Percentiles rank a stretch among this genome's conserved stretches.
These are phyloP conservation scores for Drosophila mauritiana DNA, from an alignment of 1,140 invertebrate genomes.

Conservation along the genomic window DNA sequence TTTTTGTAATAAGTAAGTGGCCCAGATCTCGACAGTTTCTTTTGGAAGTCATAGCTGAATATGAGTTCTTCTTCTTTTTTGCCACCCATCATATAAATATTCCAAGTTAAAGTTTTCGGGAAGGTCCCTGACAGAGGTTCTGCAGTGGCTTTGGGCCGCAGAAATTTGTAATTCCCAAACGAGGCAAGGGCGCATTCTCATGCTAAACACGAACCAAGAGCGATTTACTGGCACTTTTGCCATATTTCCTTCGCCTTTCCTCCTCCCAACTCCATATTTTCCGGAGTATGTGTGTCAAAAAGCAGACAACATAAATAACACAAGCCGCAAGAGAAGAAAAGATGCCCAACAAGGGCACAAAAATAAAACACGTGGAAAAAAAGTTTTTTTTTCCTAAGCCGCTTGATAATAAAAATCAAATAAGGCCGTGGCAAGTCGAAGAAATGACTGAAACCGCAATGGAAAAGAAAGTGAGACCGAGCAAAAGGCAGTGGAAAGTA, in stretches of 20 bases:
- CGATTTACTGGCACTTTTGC: conserved; percentile 72
- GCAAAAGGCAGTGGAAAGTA: conserved; percentile 52
- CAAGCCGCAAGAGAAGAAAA: conserved; percentile 35
- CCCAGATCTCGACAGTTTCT: neutral
- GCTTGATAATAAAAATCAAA: conserved; percentile 76
- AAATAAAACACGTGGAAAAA: conserved; percentile 44
- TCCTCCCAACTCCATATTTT: conserved; percentile 14
- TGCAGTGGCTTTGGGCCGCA: conserved; percentile 27
- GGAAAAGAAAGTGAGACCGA: conserved; percentile 25
- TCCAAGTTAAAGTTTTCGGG: conserved; percentile 20
- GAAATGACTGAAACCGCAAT: conserved; percentile 47
- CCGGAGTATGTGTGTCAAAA: conserved; percentile 47
- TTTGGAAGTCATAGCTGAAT: neutral
- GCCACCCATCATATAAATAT: conserved; percentile 4
- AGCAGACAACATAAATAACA: conserved; percentile 78
- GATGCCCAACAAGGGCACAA: conserved; percentile 32
- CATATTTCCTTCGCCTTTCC: conserved; percentile 30
- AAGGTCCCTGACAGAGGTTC: conserved; percentile 27
- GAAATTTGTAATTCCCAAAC: conserved; percentile 69
- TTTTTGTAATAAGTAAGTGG: neutral
- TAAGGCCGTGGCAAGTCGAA: conserved; percentile 57
- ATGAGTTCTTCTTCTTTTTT: neutral
- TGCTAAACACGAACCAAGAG: conserved; percentile 76
- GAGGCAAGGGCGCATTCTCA: conserved; percentile 56
- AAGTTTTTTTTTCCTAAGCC: conserved; percentile 14